phyloP scores from a whole-genome alignment of 2,113 vertebrate genomes.

The Echinops telfairi region DNA sequence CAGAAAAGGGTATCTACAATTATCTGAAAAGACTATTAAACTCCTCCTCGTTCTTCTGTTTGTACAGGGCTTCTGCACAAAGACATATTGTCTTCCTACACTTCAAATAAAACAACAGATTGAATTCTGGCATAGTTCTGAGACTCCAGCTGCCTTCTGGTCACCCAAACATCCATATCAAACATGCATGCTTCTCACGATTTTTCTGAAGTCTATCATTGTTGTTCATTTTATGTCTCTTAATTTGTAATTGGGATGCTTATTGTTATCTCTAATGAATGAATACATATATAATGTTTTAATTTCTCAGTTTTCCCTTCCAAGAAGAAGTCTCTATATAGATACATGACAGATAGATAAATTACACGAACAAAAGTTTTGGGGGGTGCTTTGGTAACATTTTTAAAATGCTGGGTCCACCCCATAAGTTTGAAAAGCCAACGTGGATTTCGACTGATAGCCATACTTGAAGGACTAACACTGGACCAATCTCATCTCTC shows the following conservation, averaged over 20 bases:
- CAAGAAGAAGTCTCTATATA: too few relatives aligned
- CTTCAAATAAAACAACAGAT: conserved; percentile 15
- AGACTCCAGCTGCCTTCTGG: not conserved
- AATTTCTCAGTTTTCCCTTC: not conserved
- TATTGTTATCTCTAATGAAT: not conserved
- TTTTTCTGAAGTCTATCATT: fast-evolving
- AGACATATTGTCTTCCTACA: not conserved
- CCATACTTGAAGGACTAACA: conserved; percentile 14
- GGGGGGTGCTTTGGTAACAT: not conserved
- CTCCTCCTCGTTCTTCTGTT: not conserved
- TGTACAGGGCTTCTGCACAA: not conserved
- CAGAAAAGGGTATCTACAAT: not conserved
- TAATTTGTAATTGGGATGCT: not conserved
- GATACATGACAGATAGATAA: too few relatives aligned
- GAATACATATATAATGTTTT: not conserved
- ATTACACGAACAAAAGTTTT: fast-evolving
- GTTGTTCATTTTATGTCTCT: not conserved
- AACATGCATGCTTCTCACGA: fast-evolving
- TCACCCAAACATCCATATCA: not conserved
- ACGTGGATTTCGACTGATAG: not conserved
- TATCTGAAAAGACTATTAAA: not conserved
- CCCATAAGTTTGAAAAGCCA: not conserved
- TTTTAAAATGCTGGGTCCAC: not conserved
- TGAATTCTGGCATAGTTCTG: not conserved
- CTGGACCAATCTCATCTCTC: not conserved